Conservation (phyloP, 2,797 vertebrate genomes). For the Gouania willdenowi region DNA sequence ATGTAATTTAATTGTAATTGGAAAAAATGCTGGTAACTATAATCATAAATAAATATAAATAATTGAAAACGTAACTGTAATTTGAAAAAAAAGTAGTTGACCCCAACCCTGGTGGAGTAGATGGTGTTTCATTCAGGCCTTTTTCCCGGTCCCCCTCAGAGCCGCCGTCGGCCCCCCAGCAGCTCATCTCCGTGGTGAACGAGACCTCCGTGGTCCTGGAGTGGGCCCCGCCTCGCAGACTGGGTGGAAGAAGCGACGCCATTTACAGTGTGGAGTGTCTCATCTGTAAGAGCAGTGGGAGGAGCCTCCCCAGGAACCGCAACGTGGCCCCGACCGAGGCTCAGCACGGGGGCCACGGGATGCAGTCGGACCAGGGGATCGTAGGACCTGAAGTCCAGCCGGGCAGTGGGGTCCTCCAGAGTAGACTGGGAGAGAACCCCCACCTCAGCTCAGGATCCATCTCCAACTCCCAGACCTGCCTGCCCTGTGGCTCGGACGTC, state of each 20-base stretch:
- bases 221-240: slow-evolving; percentile 86
- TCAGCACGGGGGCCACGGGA: slow-evolving; percentile 34
- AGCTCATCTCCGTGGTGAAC: slow-evolving; percentile 95
- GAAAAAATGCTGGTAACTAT: too few relatives aligned
- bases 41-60: too few relatives aligned
- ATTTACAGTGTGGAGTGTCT: slow-evolving; percentile 91
- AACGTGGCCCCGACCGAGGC: slow-evolving; percentile 33
- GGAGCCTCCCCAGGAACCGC: slow-evolving; percentile 38
- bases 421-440: slow-evolving; percentile 30
- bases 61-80: too few relatives aligned
- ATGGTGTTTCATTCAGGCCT: too few relatives aligned
- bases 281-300: slow-evolving; percentile 55
- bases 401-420: slow-evolving; percentile 47
- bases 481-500: slow-evolving; percentile 85
- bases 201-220: slow-evolving; percentile 97
- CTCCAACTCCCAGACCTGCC: slow-evolving; percentile 78
- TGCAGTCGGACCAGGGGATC: slow-evolving; percentile 67
- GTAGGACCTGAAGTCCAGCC: slow-evolving; percentile 48
- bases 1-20: too few relatives aligned
- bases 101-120: too few relatives aligned
- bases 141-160: slow-evolving; percentile 64
- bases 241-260: slow-evolving; percentile 81
- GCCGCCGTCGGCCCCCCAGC: slow-evolving; percentile 90
- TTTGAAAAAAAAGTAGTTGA: too few relatives aligned
- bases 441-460: slow-evolving; percentile 55